Evolutionary conservation across 2,888 invertebrate genomes (phyloP).

Genomic region (Toxonevra muliebris): DNA sequence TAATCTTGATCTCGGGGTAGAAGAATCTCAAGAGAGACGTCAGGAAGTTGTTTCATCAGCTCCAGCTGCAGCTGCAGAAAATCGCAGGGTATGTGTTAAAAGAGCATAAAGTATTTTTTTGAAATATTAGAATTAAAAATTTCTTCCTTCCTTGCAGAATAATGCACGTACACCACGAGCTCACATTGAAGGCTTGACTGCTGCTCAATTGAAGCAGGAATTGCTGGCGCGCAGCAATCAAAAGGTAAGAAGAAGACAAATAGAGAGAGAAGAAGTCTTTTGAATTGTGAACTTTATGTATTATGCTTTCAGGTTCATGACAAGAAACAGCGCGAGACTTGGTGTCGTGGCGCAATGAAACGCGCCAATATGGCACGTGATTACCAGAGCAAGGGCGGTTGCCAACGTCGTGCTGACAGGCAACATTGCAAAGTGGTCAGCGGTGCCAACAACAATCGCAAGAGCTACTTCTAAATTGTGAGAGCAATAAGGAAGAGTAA

Average conservation of each 20-base stretch:
- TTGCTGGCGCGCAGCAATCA: conserved; percentile 57
- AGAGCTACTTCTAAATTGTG: conserved; percentile 65
- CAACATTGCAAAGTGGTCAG: conserved; percentile 68
- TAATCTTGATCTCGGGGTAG: conserved; percentile 58
- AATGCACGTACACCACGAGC: conserved; percentile 42
- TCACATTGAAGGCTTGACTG: conserved; percentile 54
- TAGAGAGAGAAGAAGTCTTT: neutral
- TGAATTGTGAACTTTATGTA: neutral
- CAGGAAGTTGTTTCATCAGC: neutral
- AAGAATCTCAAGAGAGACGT: conserved; percentile 41
- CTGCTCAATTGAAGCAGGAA: conserved; percentile 58
- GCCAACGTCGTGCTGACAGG: conserved; percentile 68
- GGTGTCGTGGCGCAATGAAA: conserved; percentile 68
- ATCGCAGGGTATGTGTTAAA: neutral
- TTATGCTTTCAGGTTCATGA: conserved; percentile 59
- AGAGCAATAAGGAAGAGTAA: too few species aligned
- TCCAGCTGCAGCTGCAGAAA: neutral
- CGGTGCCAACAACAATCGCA: conserved; percentile 72
- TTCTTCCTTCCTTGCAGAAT: conserved; percentile 15
- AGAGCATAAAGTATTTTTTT: neutral
- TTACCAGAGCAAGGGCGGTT: conserved; percentile 67
- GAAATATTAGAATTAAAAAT: neutral
- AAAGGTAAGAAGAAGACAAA: conserved; percentile 58
- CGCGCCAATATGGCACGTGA: conserved; percentile 70
- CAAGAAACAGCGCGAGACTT: conserved; percentile 65